Evolutionary conservation across 2,888 invertebrate genomes (phyloP), one percentile per base, ranked within the genome.

Genomic region (Drosophila neotestacea): DNA sequence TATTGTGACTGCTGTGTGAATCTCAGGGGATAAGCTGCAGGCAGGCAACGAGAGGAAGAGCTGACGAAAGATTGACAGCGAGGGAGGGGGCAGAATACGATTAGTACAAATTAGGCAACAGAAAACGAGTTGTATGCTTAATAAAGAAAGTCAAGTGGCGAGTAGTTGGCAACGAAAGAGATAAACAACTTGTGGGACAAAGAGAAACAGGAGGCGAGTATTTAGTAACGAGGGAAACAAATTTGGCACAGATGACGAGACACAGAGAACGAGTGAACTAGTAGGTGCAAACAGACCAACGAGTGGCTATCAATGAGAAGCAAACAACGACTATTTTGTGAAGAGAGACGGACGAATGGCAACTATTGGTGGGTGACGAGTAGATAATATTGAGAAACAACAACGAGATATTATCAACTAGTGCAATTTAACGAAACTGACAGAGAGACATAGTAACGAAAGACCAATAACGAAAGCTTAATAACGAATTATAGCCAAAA

Each of bases 1-100:
- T 44, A 44, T 55, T 55, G 34, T 55, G 42, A 27, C 32, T 27
- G 34, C 27, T 36, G 22, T 56, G 34, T 42, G 44, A 6, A 27
- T 50, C 50, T n/a, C 7, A 27, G 16, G 16, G 32, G 47, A 13
- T 32, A 9, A 48, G 10, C 32, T 13, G 1, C 4, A 36, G 36
- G 7, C 36, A n/a, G 6, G 22, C 22, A 36, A n/a, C 36, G 13
- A 4, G 30, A 7, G 13, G 4, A 2, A 30, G 7, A 13, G 4
- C 4, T 7, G 50, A 27, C 34, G 36, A 27, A n/a, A 50, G 22
- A 36, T 7, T 50, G 50, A 34, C 36, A 36, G 22, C 50, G n/a
- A 22, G 7, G 22, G 22, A 7, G 22, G 22, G 9, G 32, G 32
- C 32, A 6, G 47, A 30, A 4, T 13, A 30, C 13, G 30, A 30